A percentile compares a stretch with the other conserved stretches of the same genome.
Evolutionary conservation across 2,888 invertebrate genomes (phyloP).

Genomic region (Dryocosmus kuriphilus): DNA sequence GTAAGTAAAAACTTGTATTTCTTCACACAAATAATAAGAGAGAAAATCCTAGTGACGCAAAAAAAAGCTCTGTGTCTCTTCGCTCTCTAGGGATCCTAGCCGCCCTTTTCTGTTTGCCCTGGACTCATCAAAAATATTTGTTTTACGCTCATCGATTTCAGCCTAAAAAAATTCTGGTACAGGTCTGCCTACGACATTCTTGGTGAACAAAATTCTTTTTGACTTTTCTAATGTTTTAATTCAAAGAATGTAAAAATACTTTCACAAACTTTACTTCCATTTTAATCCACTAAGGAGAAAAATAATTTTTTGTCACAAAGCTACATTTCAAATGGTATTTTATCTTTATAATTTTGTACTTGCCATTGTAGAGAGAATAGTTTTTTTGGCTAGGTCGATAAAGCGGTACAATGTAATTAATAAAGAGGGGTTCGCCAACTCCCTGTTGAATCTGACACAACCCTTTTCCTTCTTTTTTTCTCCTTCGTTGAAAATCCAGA

Average conservation of each 20-base stretch:
- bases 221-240: no score
- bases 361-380: neutral
- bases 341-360: neutral
- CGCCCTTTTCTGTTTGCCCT: no score
- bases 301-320: neutral
- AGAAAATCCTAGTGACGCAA: no score
- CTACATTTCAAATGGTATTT: neutral
- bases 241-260: no score
- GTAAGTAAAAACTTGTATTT: neutral
- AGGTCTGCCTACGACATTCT: no score
- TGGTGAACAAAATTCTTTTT: no score
- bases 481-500: slow-evolving; percentile 44
- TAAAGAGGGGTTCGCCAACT: neutral
- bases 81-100: no score
- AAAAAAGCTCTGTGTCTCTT: no score
- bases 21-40: neutral
- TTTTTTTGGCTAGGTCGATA: neutral
- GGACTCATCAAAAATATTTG: no score
- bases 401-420: neutral
- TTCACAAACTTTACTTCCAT: neutral
- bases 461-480: slow-evolving; percentile 28
- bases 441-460: slow-evolving; percentile 26
- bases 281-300: neutral
- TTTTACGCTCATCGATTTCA: no score
- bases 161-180: no score